Base-by-base conservation (phyloP, 1,140 invertebrate genomes). In the Drosophila suzukii region DNA sequence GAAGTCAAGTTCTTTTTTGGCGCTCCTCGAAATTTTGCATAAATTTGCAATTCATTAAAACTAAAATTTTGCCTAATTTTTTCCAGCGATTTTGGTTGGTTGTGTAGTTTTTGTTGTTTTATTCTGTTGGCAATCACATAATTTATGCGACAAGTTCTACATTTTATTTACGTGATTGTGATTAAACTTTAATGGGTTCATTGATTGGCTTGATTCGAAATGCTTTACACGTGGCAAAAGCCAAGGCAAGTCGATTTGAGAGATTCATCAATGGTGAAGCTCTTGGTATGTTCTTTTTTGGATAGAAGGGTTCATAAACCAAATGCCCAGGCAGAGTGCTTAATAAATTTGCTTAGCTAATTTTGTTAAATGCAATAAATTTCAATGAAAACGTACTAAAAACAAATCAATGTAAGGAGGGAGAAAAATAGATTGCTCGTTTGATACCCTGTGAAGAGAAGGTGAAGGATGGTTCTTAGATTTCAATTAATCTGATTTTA, bases 1-100 rank as follows among this genome's bases (percentile, higher is more conserved):
- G 84, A 89, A 89, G 84, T 89, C 84, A 89, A 89, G 84, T 89
- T 89, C 84, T 89, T 89, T 78, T 89, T 89, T 84, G 84, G 79
- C 83, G 79, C 85, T 75, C 77, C 77, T 62, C 74, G 68, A 89
- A 75, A 57, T 60, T 44, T 65, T 51, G 84, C 85, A 89, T 89
- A 89, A 84, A 89, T 89, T 89, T 89, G 77, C 84, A 89, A 85
- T 90, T 89, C 80, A 89, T 89, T 84, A 81, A 70, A 70, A 71
- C 38, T 17, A 24, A 58, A 79, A 73, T 81, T 79, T 82, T 83
- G 80, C 85, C 77, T 88, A 88, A 84, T 89, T 89, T 84, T 80
- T 63, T 70, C 63, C 63, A 78, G 49, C 50, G 32, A 53, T 68
- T 82, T 71, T 61, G 7, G 7, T 62, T 12, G 1, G n/a, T 15